Percentiles rank a stretch among this genome's conserved stretches.
These are phyloP conservation scores for Talpa occidentalis DNA, from an alignment of 2,113 vertebrate genomes.

Conservation along the genomic window DNA sequence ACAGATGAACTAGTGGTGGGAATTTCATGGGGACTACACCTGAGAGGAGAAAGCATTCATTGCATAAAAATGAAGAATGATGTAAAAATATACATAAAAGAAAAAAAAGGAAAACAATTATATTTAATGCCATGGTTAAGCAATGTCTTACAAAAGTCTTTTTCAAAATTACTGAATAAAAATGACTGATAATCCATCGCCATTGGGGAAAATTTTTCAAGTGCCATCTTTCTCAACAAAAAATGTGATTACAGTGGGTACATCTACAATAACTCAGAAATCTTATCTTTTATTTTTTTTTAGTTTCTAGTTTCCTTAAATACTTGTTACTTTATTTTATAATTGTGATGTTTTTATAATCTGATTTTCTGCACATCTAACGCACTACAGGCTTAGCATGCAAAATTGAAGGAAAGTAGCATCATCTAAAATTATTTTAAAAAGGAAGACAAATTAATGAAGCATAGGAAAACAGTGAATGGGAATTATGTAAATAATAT, in stretches of 20 bases:
- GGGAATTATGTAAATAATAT: slow-evolving; percentile 79
- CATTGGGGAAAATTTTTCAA: background rate
- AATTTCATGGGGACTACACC: too few relatives aligned
- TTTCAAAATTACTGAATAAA: background rate
- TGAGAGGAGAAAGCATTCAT: too few relatives aligned
- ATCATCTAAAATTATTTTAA: slow-evolving; percentile 47
- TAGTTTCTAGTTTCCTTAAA: slow-evolving; percentile 14
- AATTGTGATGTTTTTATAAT: slow-evolving; percentile 27
- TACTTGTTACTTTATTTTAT: background rate
- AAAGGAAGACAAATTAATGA: slow-evolving; percentile 11
- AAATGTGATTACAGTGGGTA: background rate
- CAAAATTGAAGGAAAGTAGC: slow-evolving; percentile 51
- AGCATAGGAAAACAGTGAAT: slow-evolving; percentile 59
- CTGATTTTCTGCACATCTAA: slow-evolving; percentile 8
- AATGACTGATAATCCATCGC: background rate
- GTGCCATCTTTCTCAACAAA: slow-evolving; percentile 25
- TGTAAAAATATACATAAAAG: too few relatives aligned
- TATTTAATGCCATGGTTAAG: background rate
- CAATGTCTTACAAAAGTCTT: background rate
- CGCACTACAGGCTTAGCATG: background rate
- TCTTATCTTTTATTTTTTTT: background rate
- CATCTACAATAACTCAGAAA: background rate
- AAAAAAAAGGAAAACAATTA: too few relatives aligned
- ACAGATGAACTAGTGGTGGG: too few relatives aligned
- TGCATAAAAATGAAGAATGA: too few relatives aligned